phyloP scores from a whole-genome alignment of 1,140 invertebrate species.

The Tigriopus japonicus region DNA sequence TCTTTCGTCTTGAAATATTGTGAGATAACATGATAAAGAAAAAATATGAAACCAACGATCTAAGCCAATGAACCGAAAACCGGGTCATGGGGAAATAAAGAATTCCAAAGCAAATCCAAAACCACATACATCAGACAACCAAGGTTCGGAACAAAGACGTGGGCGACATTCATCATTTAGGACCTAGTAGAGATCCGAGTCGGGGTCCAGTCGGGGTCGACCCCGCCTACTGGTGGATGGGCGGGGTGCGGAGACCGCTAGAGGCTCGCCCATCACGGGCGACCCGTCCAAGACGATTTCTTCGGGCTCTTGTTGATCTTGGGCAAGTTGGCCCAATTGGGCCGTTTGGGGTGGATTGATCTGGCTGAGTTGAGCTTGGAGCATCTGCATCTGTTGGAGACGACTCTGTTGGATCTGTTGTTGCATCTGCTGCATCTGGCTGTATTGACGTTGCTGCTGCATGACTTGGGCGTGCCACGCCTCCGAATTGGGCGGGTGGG shows the following conservation, averaged over 20 bases:
- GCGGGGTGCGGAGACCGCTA: neutral
- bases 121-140: no score
- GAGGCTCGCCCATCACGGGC: neutral
- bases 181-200: neutral
- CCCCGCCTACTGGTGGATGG: neutral
- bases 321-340: neutral
- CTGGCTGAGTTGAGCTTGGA: neutral
- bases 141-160: no score
- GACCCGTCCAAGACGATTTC: neutral
- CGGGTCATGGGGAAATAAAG: no score
- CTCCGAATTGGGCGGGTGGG: neutral
- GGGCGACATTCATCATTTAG: no score
- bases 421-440: neutral
- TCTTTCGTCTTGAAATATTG: no score
- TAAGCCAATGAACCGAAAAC: no score
- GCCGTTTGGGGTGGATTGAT: neutral
- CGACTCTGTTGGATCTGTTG: neutral
- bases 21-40: no score
- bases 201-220: neutral
- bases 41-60: no score
- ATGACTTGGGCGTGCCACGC: neutral
- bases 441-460: neutral
- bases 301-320: neutral
- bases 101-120: no score
- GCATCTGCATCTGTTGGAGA: neutral